Base-by-base conservation (phyloP, 2,888 invertebrate species). In the Drosophila kambysellisi region DNA sequence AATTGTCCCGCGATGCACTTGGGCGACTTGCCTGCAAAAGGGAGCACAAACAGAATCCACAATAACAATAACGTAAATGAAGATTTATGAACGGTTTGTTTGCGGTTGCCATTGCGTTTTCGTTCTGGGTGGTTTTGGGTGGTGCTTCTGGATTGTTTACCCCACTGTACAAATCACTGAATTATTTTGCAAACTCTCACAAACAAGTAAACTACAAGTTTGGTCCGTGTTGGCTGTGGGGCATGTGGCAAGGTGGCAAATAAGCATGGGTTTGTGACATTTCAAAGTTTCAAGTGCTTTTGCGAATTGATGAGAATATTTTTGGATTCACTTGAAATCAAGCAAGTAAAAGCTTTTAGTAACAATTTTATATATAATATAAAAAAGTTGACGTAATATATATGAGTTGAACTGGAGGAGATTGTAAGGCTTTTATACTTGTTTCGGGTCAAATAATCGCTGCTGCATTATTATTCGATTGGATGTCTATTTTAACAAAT, bases 1-100 rank as follows among this genome's bases (percentile, higher is more conserved):
- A 97, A 97, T 94, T 96, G 96, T 25, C 95, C 95, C 78, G 94
- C 94, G 83, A 94, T 94, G 93, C 96, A 96, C 76, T 94, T 93
- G 60, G 94, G 89, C 86, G 92, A 93, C 89, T 94, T 94, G 58
- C 92, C 94, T 94, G 91, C 91, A 94, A 93, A 54, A 41, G 46
- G 70, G 43, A 48, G 50, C 58, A 46, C 20, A 66, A 66, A 48
- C 57, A 66, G 64, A 65, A 76, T 48, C 74, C 73, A 79, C 79
- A 76, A 83, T 79, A 86, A 80, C 76, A 83, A 82, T 88, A 87
- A 82, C 74, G 87, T 71, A 81, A 89, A 87, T 87, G 79, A 87
- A 89, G 88, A 87, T 87, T 87, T 88, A 89, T 84, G 83, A 81
- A 70, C 70, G 81, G 76, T 81, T 85, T 84, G 85, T 84, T 87